These are phyloP conservation scores for Baryphthengus martii DNA, from an alignment of 2,113 vertebrate species.

Conservation along the genomic window DNA sequence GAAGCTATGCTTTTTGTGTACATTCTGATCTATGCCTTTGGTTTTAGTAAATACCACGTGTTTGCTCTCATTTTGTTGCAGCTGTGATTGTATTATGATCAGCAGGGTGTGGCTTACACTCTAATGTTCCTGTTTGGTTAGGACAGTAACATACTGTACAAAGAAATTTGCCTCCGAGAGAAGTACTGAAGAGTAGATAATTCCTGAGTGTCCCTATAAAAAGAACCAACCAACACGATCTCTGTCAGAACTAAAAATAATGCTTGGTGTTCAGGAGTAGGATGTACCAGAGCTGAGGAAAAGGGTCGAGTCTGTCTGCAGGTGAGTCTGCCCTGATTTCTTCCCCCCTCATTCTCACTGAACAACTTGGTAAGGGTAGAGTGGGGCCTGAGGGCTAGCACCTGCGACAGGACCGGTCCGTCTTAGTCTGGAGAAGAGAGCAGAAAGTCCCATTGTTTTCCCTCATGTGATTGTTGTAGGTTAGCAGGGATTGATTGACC, in stretches of 20 bases:
- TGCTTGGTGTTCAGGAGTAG: neutral
- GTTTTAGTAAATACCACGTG: neutral
- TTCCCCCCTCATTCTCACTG: neutral
- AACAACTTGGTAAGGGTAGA: neutral
- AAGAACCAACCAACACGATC: accelerated
- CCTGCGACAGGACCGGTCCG: neutral
- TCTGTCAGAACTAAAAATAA: neutral
- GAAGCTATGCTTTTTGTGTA: neutral
- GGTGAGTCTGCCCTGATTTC: neutral
- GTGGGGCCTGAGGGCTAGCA: neutral
- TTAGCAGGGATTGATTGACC: neutral
- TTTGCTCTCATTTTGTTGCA: neutral
- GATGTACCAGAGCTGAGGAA: neutral
- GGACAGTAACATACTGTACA: neutral
- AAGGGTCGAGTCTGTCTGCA: neutral
- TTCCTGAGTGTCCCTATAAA: neutral
- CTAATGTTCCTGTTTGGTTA: neutral
- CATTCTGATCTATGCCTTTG: neutral
- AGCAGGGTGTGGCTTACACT: neutral
- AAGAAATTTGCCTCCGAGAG: neutral
- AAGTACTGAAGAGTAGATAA: neutral
- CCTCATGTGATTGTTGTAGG: accelerated
- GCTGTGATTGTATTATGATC: neutral
- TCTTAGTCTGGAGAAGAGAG: neutral
- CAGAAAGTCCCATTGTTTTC: neutral